phyloP scores from a whole-genome alignment of 2,888 invertebrate genomes.

The Sesia bembeciformis region DNA sequence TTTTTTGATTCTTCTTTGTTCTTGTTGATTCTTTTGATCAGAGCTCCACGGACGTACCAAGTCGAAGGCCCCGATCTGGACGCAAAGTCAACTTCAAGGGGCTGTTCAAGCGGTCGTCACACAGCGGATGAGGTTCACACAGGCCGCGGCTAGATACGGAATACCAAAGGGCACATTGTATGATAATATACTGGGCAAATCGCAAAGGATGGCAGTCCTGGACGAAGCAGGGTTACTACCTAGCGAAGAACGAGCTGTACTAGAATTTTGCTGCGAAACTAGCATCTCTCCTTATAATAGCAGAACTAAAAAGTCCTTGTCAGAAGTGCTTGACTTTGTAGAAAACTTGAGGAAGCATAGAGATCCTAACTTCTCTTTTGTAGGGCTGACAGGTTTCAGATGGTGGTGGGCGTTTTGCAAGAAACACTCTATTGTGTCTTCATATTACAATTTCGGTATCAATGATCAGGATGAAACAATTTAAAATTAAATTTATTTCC shows the following conservation, averaged over 20 bases:
- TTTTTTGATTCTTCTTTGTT: no score
- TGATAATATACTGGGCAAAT: constrained; percentile 85
- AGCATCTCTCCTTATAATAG: constrained; percentile 81
- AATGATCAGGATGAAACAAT: not conserved
- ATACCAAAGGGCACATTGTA: constrained; percentile 86
- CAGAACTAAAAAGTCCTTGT: constrained; percentile 79
- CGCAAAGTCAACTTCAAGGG: constrained; percentile 81
- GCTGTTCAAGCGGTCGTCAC: constrained; percentile 84
- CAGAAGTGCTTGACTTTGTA: constrained; percentile 78
- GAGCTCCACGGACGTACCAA: constrained; percentile 77
- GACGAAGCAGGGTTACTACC: constrained; percentile 78
- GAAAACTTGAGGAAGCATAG: constrained; percentile 73
- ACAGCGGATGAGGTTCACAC: constrained; percentile 85
- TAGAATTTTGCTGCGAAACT: constrained; percentile 84
- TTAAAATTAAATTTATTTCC: not conserved
- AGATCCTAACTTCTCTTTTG: constrained; percentile 79
- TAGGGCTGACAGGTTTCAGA: constrained; percentile 81
- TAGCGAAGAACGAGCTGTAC: constrained; percentile 77
- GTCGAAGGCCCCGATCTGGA: constrained; percentile 84
- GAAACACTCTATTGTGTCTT: constrained; percentile 82
- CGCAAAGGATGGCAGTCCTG: constrained; percentile 83
- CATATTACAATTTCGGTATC: constrained; percentile 30
- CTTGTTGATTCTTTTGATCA: constrained; percentile 7
- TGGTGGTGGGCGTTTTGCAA: constrained; percentile 92
- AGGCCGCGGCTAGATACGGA: constrained; percentile 80